Evolutionary conservation across 2,797 vertebrate species (phyloP).

Genomic region (Manis javanica): DNA sequence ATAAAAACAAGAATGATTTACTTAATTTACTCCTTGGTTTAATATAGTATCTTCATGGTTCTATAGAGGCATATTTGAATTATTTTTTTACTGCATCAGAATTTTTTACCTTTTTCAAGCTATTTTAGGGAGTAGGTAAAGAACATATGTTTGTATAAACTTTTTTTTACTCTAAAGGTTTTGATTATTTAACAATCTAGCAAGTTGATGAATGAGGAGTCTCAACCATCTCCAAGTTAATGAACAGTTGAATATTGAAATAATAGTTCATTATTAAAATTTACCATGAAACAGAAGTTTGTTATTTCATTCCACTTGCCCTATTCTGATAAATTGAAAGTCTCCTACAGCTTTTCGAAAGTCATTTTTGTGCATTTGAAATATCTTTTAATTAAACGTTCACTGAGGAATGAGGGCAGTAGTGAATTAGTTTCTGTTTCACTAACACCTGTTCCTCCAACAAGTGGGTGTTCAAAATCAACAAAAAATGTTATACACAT

Average conservation of each 20-base stretch:
- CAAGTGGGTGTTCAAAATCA: background rate
- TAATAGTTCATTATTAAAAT: constrained; percentile 12
- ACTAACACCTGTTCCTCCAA: background rate
- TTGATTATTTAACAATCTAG: background rate
- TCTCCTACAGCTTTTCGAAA: constrained; percentile 11
- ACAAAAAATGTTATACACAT: background rate
- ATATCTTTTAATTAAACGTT: constrained; percentile 46
- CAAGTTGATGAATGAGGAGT: constrained; percentile 2
- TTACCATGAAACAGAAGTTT: constrained; percentile 13
- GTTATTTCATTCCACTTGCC: constrained; percentile 24
- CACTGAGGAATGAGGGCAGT: background rate
- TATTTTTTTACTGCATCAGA: background rate
- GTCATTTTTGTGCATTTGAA: constrained; percentile 44
- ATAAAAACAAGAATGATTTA: constrained; percentile 18
- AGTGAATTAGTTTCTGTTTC: constrained; percentile 55
- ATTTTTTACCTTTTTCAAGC: background rate
- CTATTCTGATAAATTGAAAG: background rate
- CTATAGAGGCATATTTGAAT: background rate
- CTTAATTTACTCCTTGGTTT: background rate
- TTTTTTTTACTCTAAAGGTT: background rate
- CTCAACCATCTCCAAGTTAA: background rate
- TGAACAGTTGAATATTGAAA: constrained; percentile 22
- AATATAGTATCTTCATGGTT: background rate
- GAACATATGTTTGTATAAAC: background rate
- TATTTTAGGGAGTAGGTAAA: constrained; percentile 33